Conservation (phyloP, 2,797 vertebrate species). For the Intellagama lesueurii region DNA sequence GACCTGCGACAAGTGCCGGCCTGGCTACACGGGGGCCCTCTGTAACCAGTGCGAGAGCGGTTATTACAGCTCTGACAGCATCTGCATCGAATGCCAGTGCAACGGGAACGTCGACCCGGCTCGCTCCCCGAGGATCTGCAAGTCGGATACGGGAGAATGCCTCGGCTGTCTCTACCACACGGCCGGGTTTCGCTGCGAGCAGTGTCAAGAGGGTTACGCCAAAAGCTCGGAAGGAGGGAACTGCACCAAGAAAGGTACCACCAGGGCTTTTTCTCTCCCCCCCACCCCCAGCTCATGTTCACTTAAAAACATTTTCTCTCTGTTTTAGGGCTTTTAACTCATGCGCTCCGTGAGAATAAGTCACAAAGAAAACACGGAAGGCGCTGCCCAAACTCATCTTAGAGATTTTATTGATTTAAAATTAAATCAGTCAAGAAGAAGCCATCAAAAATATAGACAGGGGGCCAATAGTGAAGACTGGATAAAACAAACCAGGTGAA, state of each 20-base stretch:
- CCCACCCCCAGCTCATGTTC: no score
- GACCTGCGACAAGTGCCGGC: conserved; percentile 85
- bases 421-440: no score
- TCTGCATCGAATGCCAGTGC: conserved; percentile 87
- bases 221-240: conserved; percentile 80
- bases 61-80: conserved; percentile 85
- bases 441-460: no score
- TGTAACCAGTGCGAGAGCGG: conserved; percentile 85
- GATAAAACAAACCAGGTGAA: no score
- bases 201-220: conserved; percentile 83
- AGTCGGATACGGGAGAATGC: conserved; percentile 87
- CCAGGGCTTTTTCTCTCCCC: neutral
- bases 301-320: neutral
- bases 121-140: conserved; percentile 80
- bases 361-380: no score
- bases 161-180: conserved; percentile 87
- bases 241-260: conserved; percentile 87
- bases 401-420: no score
- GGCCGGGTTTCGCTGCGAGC: conserved; percentile 83
- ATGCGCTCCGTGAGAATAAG: no score
- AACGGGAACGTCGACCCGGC: conserved; percentile 85
- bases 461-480: no score
- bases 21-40: conserved; percentile 79
- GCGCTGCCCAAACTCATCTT: no score
- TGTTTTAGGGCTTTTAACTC: no score